A percentile compares a stretch with the other conserved stretches of the same genome.
Conservation (phyloP, 2,797 vertebrate species). For the Chiroxiphia lanceolata region DNA sequence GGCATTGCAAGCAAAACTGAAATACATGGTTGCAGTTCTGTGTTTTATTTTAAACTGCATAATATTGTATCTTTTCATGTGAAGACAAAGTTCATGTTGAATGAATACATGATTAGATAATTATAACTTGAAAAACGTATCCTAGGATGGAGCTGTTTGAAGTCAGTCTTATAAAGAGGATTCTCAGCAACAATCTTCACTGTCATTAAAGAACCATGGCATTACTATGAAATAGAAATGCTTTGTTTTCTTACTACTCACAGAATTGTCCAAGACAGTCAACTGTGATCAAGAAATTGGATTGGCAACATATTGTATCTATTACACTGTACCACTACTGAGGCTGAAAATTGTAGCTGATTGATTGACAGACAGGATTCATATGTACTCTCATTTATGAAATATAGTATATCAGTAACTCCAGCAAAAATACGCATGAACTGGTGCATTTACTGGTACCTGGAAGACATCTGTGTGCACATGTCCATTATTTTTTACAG, state of each 20-base stretch:
- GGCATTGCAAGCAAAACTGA: background rate
- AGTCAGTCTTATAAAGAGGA: background rate
- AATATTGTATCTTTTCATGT: background rate
- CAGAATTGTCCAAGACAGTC: background rate
- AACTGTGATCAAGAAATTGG: constrained; percentile 4
- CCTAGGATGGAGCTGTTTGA: background rate
- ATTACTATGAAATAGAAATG: background rate
- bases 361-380: background rate
- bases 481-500: background rate
- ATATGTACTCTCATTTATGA: background rate
- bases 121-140: background rate
- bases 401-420: background rate
- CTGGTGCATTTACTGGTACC: background rate
- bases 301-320: background rate
- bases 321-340: background rate
- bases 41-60: background rate
- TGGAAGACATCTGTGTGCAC: background rate
- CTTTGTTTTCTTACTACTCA: constrained; percentile 17
- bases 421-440: background rate
- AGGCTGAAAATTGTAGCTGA: constrained; percentile 7
- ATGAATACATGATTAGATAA: constrained; percentile 40
- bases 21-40: background rate
- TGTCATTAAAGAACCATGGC: background rate
- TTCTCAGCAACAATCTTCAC: background rate
- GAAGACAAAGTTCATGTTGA: constrained; percentile 26